Percentiles rank a stretch among this genome's conserved stretches.
phyloP scores from a whole-genome alignment of 2,797 vertebrate genomes.

The Acipenser oxyrinchus region DNA sequence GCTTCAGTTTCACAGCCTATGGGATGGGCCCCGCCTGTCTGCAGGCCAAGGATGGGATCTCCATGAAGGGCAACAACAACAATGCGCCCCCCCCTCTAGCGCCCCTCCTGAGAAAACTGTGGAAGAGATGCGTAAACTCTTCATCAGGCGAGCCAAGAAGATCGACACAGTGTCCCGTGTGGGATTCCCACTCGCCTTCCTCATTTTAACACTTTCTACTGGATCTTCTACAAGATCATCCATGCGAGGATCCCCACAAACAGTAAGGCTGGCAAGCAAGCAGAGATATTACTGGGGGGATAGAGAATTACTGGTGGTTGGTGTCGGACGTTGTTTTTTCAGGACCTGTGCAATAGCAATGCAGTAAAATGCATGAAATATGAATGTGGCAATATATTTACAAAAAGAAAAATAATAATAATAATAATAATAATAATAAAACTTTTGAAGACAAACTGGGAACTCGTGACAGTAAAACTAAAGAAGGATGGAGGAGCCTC shows the following conservation, averaged over 20 bases:
- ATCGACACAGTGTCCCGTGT: constrained; percentile 98
- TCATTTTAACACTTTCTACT: constrained; percentile 99
- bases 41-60: constrained; percentile 95
- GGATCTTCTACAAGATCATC: constrained; percentile 98
- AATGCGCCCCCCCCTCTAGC: constrained; percentile 73
- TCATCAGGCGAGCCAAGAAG: constrained; percentile 90
- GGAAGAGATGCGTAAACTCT: constrained; percentile 96
- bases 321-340: neutral
- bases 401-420: constrained; percentile 34
- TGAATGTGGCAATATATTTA: constrained; percentile 91
- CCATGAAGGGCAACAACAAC: constrained; percentile 95
- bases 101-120: constrained; percentile 73
- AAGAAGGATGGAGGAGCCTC: constrained; percentile 22
- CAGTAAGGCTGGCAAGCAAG: constrained; percentile 58
- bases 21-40: constrained; percentile 96
- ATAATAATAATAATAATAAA: no score
- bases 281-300: constrained; percentile 23
- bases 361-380: constrained; percentile 87
- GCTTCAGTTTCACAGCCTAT: constrained; percentile 92
- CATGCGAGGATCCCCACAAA: constrained; percentile 92
- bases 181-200: constrained; percentile 95
- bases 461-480: constrained; percentile 22
- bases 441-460: constrained; percentile 35
- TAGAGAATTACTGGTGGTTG: neutral
- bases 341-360: constrained; percentile 84